Evolutionary conservation across 2,888 invertebrate genomes (phyloP).

Genomic region (Parelbella ahira): DNA sequence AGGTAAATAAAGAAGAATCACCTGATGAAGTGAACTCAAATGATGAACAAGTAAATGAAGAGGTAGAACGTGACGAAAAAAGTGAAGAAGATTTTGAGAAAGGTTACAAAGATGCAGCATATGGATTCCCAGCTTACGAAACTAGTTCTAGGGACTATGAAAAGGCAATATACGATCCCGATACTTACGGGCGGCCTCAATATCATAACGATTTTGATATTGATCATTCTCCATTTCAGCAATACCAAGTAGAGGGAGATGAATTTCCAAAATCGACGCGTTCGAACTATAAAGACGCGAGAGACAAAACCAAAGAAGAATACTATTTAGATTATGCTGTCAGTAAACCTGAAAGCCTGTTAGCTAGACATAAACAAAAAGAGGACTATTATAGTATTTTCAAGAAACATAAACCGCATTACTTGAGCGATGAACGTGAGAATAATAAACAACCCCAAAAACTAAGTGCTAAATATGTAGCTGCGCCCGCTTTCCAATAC

Average conservation of each 20-base stretch:
- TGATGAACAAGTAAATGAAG: conserved; percentile 50
- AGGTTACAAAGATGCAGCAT: conserved; percentile 65
- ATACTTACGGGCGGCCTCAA: conserved; percentile 49
- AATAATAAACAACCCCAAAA: conserved; percentile 45
- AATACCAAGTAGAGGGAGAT: conserved; percentile 60
- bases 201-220: conserved; percentile 48
- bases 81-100: conserved; percentile 72
- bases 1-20: conserved; percentile 58
- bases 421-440: conserved; percentile 35
- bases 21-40: conserved; percentile 53
- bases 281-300: conserved; percentile 54
- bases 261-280: conserved; percentile 56
- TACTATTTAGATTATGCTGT: conserved; percentile 63
- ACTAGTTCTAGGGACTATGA: conserved; percentile 46
- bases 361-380: conserved; percentile 55
- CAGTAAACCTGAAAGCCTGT: conserved; percentile 56
- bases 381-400: conserved; percentile 62
- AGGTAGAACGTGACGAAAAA: conserved; percentile 58
- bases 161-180: conserved; percentile 60
- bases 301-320: conserved; percentile 59
- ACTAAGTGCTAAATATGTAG: conserved; percentile 48
- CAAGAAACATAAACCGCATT: conserved; percentile 54
- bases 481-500: conserved; percentile 41
- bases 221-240: conserved; percentile 55
- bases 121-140: conserved; percentile 64